phyloP scores from a whole-genome alignment of 2,113 vertebrate species.

The Gobio gobio region DNA sequence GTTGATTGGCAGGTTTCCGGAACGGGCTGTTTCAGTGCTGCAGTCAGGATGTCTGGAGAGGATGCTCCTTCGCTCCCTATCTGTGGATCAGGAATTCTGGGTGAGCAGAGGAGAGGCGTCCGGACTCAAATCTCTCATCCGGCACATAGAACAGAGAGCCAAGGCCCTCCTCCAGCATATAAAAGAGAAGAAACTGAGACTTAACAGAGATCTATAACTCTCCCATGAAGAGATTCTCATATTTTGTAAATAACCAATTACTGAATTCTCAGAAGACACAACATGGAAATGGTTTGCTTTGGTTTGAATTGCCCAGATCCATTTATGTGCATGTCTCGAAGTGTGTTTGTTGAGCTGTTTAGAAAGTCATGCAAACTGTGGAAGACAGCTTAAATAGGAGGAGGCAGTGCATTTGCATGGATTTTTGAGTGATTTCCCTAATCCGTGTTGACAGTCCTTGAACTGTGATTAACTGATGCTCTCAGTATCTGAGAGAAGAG shows the following conservation, averaged over 20 bases:
- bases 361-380: neutral
- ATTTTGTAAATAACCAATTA: neutral
- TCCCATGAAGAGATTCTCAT: neutral
- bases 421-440: neutral
- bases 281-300: neutral
- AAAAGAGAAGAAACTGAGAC: slow-evolving; percentile 69
- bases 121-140: slow-evolving; percentile 76
- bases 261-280: neutral
- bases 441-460: slow-evolving; percentile 50
- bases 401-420: neutral
- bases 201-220: slow-evolving; percentile 71
- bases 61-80: slow-evolving; percentile 82
- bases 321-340: neutral
- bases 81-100: slow-evolving; percentile 85
- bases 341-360: neutral
- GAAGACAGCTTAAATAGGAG: neutral
- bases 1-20: slow-evolving; percentile 82
- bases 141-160: slow-evolving; percentile 76
- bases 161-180: slow-evolving; percentile 81
- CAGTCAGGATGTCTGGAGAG: slow-evolving; percentile 82
- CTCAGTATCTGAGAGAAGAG: slow-evolving; percentile 9
- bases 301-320: neutral
- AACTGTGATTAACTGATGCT: slow-evolving; percentile 61
- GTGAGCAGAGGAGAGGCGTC: slow-evolving; percentile 74
- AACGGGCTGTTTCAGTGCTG: slow-evolving; percentile 74